Conservation (phyloP, 2,888 invertebrate genomes). For the Perithous albicinctus region DNA sequence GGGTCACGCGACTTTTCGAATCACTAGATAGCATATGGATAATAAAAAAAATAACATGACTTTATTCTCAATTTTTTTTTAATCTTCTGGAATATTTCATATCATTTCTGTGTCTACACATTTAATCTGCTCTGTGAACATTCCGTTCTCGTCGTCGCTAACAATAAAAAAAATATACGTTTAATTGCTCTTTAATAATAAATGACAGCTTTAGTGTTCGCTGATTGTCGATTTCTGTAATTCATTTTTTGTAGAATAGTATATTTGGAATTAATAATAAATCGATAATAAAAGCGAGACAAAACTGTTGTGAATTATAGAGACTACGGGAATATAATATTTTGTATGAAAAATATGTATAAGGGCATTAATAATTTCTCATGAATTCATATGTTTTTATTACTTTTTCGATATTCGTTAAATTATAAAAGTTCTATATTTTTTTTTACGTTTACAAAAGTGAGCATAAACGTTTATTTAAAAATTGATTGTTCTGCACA, state of each 20-base stretch:
- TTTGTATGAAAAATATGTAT: too few relatives aligned
- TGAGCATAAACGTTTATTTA: too few relatives aligned
- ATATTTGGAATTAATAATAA: background rate
- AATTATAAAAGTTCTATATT: too few relatives aligned
- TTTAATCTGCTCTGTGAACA: background rate
- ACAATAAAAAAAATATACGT: too few relatives aligned
- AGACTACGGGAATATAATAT: too few relatives aligned
- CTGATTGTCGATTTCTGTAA: background rate
- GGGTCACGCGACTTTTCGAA: constrained; percentile 6
- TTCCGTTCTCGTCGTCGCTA: background rate
- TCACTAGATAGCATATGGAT: background rate
- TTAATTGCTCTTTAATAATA: too few relatives aligned
- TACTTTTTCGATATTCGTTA: too few relatives aligned
- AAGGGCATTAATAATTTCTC: too few relatives aligned
- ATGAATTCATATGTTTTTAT: too few relatives aligned
- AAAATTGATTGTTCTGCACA: too few relatives aligned
- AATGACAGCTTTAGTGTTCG: background rate
- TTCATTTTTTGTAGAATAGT: background rate
- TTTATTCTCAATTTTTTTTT: background rate
- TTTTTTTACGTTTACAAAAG: too few relatives aligned
- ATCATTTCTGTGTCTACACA: background rate
- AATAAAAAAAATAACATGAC: background rate
- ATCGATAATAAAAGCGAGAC: background rate
- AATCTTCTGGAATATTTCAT: background rate
- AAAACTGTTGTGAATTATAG: too few relatives aligned